Base-by-base conservation (phyloP, 2,888 invertebrate genomes). In the Cheilosia variabilis region DNA sequence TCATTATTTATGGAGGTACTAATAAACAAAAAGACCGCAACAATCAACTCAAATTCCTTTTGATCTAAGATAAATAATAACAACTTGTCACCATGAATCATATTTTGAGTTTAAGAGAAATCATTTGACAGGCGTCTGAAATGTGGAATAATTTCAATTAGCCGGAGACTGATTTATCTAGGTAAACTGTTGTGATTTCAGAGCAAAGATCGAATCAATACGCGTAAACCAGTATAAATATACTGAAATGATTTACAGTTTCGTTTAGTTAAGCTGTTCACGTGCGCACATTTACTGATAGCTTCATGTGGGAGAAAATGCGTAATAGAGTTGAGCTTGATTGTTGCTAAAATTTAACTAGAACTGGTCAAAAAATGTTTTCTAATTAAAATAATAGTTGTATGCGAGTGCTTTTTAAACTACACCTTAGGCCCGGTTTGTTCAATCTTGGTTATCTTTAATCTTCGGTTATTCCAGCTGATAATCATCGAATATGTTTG, bases 61-160 rank as follows among this genome's bases (percentile, higher is more conserved):
- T 13, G 19, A 27, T n/a, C 19, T 31, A 31, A 45, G 34, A 22
- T 34, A 58, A 47, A 45, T 55, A 31, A n/a, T 47, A 13, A 13
- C 7, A 31, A 62, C 62, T 72, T 62, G 53, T 45, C 73, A 15
- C 34, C 62, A 73, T 63, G 62, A 73, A 73, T 73, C 73, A 63
- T 50, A 57, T 72, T 41, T 43, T 24, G 6, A 13, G 53, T 53
- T 50, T 22, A 50, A 50, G 22, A 62, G 43, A 34, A 45, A 63
- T 73, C 13, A 22, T 63, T 68, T 63, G 73, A 65, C 73, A 73
- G 34, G 45, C 47, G 34, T 3, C 55, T 63, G 73, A 63, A 45
- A 63, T 55, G 53, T 73, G 73, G 73, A 73, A 73, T 73, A 73
- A 73, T 63, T 63, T 73, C 73, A 73, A 55, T 73, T 63, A 37